A percentile compares a stretch with the other conserved stretches of the same genome.
These are phyloP conservation scores for Nowickia ferox DNA, from an alignment of 2,888 invertebrate species.

Conservation along the genomic window DNA sequence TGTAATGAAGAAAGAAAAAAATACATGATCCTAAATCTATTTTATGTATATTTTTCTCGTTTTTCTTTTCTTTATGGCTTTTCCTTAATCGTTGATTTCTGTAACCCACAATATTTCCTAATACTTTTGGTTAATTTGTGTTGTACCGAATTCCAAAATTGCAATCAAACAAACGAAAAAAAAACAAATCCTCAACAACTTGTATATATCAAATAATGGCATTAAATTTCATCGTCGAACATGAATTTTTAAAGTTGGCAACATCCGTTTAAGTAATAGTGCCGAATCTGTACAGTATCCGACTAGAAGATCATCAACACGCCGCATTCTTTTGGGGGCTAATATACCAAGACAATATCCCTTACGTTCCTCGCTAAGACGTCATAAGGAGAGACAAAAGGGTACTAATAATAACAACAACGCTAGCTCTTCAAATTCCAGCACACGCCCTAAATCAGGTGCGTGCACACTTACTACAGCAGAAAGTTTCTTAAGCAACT, in stretches of 20 bases:
- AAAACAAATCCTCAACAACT: constrained; percentile 27
- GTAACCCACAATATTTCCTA: constrained; percentile 19
- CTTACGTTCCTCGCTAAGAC: constrained; percentile 84
- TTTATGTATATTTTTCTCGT: constrained; percentile 55
- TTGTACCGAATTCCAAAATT: constrained; percentile 64
- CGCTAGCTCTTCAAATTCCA: constrained; percentile 62
- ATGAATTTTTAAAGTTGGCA: constrained; percentile 82
- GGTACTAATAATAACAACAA: constrained; percentile 76
- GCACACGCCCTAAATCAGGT: constrained; percentile 39
- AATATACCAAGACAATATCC: constrained; percentile 83
- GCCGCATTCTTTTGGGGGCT: constrained; percentile 84
- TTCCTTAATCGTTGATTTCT: constrained; percentile 56
- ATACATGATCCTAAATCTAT: constrained; percentile 41
- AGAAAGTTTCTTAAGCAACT: constrained; percentile 61
- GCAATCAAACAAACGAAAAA: constrained; percentile 54
- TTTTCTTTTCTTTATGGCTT: constrained; percentile 57
- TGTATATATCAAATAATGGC: constrained; percentile 43
- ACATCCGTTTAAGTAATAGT: constrained; percentile 86
- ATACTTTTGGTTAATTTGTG: constrained; percentile 65
- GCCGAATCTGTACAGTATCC: constrained; percentile 87
- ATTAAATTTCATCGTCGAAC: constrained; percentile 16
- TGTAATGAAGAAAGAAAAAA: constrained; percentile 17
- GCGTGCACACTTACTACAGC: not conserved
- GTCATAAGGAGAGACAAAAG: constrained; percentile 85
- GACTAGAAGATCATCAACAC: constrained; percentile 85